A percentile compares a stretch with the other conserved stretches of the same genome.
Conservation (phyloP, 2,797 vertebrate species). For the Oreochromis grahami region DNA sequence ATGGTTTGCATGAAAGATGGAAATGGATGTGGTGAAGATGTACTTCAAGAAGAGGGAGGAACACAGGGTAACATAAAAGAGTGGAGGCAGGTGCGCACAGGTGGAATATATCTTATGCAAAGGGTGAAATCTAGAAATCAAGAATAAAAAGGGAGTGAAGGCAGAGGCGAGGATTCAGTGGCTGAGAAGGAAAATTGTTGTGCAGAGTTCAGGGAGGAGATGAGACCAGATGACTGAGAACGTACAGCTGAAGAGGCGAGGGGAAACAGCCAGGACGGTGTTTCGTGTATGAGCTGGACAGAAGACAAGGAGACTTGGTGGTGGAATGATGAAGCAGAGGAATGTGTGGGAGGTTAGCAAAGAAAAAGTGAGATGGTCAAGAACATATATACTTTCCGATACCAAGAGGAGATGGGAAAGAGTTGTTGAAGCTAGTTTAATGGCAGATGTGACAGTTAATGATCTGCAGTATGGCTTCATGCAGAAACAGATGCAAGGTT, state of each 20-base stretch:
- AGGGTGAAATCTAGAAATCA: background rate
- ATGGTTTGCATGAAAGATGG: background rate
- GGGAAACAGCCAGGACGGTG: background rate
- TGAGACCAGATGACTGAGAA: background rate
- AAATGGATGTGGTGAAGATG: background rate
- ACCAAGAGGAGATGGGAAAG: background rate
- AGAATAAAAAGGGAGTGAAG: background rate
- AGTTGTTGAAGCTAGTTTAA: background rate
- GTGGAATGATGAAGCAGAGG: background rate
- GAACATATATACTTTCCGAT: too few relatives aligned
- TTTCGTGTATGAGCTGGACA: background rate
- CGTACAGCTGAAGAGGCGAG: background rate
- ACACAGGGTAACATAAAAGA: background rate
- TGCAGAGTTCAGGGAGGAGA: background rate
- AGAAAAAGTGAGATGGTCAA: background rate
- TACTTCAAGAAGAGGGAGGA: background rate
- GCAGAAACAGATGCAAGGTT: background rate
- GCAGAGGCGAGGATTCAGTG: background rate
- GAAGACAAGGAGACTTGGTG: background rate
- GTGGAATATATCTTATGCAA: background rate
- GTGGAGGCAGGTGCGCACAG: fast-evolving
- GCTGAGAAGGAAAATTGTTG: fast-evolving
- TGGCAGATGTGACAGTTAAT: background rate
- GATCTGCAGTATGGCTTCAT: background rate
- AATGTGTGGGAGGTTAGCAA: background rate